Evolutionary conservation across 1,140 invertebrate species (phyloP).

Genomic region (Cotesia chilonis): DNA sequence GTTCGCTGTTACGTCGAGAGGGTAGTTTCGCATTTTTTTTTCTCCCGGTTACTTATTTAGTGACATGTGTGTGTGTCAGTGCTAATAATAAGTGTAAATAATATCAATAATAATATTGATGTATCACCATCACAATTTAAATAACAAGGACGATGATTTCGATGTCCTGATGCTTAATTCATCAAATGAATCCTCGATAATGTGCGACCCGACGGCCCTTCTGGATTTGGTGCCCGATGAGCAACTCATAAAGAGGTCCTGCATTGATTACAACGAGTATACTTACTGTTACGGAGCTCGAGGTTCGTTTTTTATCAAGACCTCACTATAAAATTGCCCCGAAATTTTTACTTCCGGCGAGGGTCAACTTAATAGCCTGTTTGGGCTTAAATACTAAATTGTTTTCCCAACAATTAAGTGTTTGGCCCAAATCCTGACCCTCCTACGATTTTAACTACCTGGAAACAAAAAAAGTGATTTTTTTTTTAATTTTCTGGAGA

Average conservation of each 20-base stretch:
- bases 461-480: too few species aligned
- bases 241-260: constrained; percentile 61
- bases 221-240: constrained; percentile 61
- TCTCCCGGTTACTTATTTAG: not conserved
- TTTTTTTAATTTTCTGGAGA: too few species aligned
- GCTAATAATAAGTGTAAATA: not conserved
- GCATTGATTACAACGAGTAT: constrained; percentile 66
- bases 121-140: not conserved
- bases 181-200: constrained; percentile 18
- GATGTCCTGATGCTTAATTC: constrained; percentile 26
- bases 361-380: too few species aligned
- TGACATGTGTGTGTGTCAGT: not conserved
- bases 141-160: constrained; percentile 25
- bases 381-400: too few species aligned
- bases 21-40: too few species aligned
- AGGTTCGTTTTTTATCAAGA: constrained; percentile 45
- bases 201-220: constrained; percentile 56
- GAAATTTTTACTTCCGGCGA: too few species aligned
- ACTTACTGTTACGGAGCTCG: constrained; percentile 63
- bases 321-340: too few species aligned
- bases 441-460: too few species aligned
- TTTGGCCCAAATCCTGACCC: too few species aligned
- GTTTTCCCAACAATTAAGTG: too few species aligned
- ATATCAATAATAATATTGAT: not conserved
- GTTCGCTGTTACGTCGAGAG: too few species aligned